Base-by-base conservation (phyloP, 2,888 invertebrate species). In the Trisateles emortualis region DNA sequence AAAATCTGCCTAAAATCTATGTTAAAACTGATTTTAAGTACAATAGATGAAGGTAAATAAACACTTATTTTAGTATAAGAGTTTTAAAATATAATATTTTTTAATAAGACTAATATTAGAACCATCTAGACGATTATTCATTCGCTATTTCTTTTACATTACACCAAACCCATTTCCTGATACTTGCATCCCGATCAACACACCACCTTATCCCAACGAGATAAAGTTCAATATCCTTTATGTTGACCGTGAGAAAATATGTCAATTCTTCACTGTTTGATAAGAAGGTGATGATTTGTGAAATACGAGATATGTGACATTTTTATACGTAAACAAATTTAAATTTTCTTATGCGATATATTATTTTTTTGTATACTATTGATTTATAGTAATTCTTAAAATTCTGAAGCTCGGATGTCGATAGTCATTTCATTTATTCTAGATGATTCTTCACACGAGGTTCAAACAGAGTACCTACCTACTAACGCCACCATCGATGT, bases 181-280 rank as follows among this genome's bases (percentile, higher is more conserved):
- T 60, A 47, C 38, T 16, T 32, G 32, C 35, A 30, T 39, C 17
- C 44, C 56, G 55, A 51, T 58, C 52, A 45, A 72, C 61, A 61
- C 3, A 22, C n/a, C 17, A 57, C 61, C 58, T 68, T 67, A 53
- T 9, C 0, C 0, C 8, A 1, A 0, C 0, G 1, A 10, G 0
- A 51, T 64, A 69, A 52, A 69, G 73, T 53, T 53, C 48, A 75
- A 45, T 62, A 67, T 76, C 47, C 42, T 5, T 9, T 50, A 62
- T 8, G 26, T 5, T 0, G 8, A 63, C 70, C 83, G 84, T 86
- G 85, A 83, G 87, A 87, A 86, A 81, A 78, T 79, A 76, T 79
- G 78, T 62, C 77, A 72, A 79, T 73, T 65, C 49, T 54, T 72
- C 70, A 80, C 71, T 72, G 42, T 61, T 57, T 47, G 68, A 74